phyloP scores from a whole-genome alignment of 2,797 vertebrate genomes.

The Manis crassicaudata region DNA sequence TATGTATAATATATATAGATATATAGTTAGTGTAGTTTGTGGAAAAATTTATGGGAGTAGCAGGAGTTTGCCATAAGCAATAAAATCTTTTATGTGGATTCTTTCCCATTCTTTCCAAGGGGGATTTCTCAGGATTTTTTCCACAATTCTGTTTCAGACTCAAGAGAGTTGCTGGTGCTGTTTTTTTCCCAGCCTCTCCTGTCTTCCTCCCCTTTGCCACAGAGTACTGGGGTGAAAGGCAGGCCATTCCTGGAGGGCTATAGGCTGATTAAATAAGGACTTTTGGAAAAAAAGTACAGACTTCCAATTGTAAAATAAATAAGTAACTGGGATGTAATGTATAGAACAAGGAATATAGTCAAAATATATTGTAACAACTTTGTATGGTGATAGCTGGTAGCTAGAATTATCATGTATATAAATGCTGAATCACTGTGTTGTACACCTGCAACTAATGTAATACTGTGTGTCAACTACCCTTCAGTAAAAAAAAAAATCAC shows the following conservation, averaged over 20 bases:
- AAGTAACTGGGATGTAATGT: too few relatives aligned
- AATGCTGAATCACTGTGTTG: too few relatives aligned
- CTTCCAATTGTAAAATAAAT: too few relatives aligned
- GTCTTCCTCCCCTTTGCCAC: conserved; percentile 32
- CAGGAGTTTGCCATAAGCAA: conserved; percentile 65
- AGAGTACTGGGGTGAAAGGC: not conserved
- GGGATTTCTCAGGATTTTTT: conserved; percentile 58
- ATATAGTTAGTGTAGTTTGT: conserved; percentile 11
- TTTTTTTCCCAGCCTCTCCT: conserved; percentile 16
- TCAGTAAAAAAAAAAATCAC: too few relatives aligned
- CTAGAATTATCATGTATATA: too few relatives aligned
- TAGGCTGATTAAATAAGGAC: conserved; percentile 32
- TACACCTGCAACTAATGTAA: too few relatives aligned
- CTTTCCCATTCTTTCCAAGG: conserved; percentile 72
- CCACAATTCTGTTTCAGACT: conserved; percentile 55
- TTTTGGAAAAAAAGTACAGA: not conserved
- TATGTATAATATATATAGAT: not conserved
- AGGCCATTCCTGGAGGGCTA: not conserved
- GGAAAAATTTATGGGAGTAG: conserved; percentile 59
- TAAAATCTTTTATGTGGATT: conserved; percentile 70
- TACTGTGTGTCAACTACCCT: too few relatives aligned
- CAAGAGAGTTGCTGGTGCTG: not conserved
- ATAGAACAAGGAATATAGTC: too few relatives aligned
- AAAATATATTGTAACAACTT: too few relatives aligned
- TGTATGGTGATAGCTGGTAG: too few relatives aligned